Evolutionary conservation across 2,888 invertebrate genomes (phyloP), one percentile per base, ranked within the genome.

Genomic region (Thelaira solivaga): DNA sequence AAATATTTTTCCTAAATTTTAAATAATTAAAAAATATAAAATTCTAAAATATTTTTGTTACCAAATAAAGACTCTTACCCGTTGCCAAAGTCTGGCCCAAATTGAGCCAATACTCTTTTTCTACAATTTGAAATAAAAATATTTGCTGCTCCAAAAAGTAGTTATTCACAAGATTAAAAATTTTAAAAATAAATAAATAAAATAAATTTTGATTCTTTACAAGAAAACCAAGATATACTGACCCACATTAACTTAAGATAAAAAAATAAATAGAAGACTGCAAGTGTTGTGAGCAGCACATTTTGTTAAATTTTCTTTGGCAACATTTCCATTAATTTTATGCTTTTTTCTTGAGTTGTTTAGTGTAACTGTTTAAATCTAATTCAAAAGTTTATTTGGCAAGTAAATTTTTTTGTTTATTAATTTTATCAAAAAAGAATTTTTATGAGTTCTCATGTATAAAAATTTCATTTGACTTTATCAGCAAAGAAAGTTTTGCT

Each of bases 61-160:
- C 73, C 13, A 65, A 11, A 59, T 73, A 73, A 6, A 31, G 10
- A 3, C 20, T 10, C 41, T 29, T 76, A 49, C 83, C 84, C 5
- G 39, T 67, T 0, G 83, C 80, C 13, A 83, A 74, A n/a, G 62
- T 47, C 24, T 80, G 71, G 4, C 82, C 82, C 53, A 79, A 7
- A 7, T 45, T 47, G 7, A 80, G 16, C 82, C 82, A 84, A 13
- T 82, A 73, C 16, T 64, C 74, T 45, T 81, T 76, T 20, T 83
- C 80, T 0, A 83, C 76, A 45, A 83, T 83, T 55, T 83, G 82
- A 31, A 83, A 53, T 26, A 83, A n/a, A 39, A 80, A 82, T 0
- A 75, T 79, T 45, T 84, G 83, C 47, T 84, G 83, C 18, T 83
- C 80, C 62, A 83, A 59, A 22, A 72, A 83, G 43, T 84, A 83